Evolutionary conservation across 2,888 invertebrate species (phyloP), one percentile per base, ranked within the genome.

Genomic region (Acleris cristana): DNA sequence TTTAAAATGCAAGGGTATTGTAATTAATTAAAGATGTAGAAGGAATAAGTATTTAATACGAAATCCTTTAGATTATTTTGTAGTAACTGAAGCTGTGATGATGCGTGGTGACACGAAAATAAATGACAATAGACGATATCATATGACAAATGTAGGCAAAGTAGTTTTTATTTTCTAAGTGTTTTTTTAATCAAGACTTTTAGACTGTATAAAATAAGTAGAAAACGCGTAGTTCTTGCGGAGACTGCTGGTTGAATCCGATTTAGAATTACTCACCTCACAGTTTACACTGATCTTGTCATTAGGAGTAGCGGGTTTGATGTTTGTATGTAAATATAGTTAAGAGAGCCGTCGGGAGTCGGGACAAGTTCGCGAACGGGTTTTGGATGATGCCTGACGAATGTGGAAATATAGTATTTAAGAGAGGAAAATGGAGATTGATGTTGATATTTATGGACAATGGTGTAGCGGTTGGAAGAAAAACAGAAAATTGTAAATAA

Each of bases 31-130:
- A 58, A 14, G 23, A n/a, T 54, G 26, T 48, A 18, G 18, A 53
- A 48, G 56, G 56, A 56, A 51, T 66, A 44, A 49, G 65, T 65
- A 65, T 67, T 57, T 58, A 48, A 67, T 63, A 67, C 63, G 19
- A 45, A 18, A 58, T 67, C 63, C 49, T 23, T 54, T 51, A 63
- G 53, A 19, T 53, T 62, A 57, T 10, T n/a, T 53, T 45, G 2
- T 59, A 59, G 14, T 21, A 21, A 60, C 23, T 54, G 18, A 21
- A 55, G 34, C 65, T 65, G 65, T 65, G 65, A 65, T 60, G 49
- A 30, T 55, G 18, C 51, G 59, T 60, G 54, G 59, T 23, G 55
- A 59, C 55, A 60, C 51, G 60, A 54, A 51, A 65, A 54, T 58
- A 49, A 58, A 48, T 26, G 6, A n/a, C 45, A 26, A 48, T 23